Percentiles rank a stretch among this genome's conserved stretches.
These are phyloP conservation scores for Syritta pipiens DNA, from an alignment of 2,888 invertebrate species.

Conservation along the genomic window DNA sequence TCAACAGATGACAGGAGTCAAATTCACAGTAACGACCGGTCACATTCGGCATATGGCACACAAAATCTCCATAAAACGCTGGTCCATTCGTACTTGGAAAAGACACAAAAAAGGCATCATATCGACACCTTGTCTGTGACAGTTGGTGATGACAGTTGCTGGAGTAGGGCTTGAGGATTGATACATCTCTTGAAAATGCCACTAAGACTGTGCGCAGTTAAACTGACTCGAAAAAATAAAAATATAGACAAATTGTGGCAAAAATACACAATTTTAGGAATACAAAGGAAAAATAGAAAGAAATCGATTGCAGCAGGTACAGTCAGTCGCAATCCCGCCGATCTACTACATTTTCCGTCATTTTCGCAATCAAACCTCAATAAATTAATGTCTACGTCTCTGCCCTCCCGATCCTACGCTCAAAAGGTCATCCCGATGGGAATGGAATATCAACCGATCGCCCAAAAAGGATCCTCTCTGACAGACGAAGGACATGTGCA, in stretches of 20 bases:
- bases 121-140: constrained; percentile 17
- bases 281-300: too few relatives aligned
- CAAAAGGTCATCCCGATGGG: constrained; percentile 62
- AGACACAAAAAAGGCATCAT: background rate
- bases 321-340: too few relatives aligned
- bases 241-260: too few relatives aligned
- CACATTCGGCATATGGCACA: constrained; percentile 17
- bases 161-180: constrained; percentile 7
- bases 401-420: constrained; percentile 25
- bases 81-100: too few relatives aligned
- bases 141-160: constrained; percentile 15
- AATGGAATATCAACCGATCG: constrained; percentile 45
- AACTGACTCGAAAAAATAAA: background rate
- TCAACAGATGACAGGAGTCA: constrained; percentile 53
- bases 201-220: background rate
- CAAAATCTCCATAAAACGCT: too few relatives aligned
- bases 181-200: too few relatives aligned
- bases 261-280: too few relatives aligned
- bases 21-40: constrained; percentile 17
- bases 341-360: background rate
- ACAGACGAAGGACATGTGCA: constrained; percentile 59
- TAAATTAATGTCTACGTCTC: constrained; percentile 58
- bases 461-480: constrained; percentile 39
- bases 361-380: constrained; percentile 54
- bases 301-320: too few relatives aligned